phyloP scores from a whole-genome alignment of 2,797 vertebrate species.

The Eremophila alpestris region DNA sequence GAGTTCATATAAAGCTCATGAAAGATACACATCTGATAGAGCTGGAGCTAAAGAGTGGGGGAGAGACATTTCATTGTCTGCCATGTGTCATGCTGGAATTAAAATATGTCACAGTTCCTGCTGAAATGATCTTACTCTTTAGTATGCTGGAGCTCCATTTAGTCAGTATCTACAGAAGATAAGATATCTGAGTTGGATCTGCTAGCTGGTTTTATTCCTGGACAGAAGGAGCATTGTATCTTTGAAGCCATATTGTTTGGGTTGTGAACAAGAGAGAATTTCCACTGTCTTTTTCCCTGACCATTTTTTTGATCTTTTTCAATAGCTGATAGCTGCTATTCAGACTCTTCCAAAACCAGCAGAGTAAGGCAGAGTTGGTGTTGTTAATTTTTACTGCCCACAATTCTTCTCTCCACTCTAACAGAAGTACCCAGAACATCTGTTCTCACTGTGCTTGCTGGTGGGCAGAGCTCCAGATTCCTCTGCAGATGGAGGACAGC shows the following conservation, averaged over 20 bases:
- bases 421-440: not conserved
- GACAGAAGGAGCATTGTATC: not conserved
- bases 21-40: not conserved
- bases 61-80: not conserved
- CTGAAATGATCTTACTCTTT: not conserved
- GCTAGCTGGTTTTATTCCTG: not conserved
- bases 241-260: not conserved
- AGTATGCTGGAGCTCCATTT: not conserved
- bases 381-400: not conserved
- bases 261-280: not conserved
- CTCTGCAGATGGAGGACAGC: not conserved
- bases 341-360: not conserved
- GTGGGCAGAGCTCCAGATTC: not conserved
- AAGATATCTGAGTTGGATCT: not conserved
- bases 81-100: not conserved
- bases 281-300: not conserved
- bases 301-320: not conserved
- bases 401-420: not conserved
- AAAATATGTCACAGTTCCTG: not conserved
- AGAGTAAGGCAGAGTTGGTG: not conserved
- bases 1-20: not conserved
- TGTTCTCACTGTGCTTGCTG: not conserved
- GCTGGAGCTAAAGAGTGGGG: not conserved
- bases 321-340: not conserved
- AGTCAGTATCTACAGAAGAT: not conserved